phyloP scores from a whole-genome alignment of 2,888 invertebrate species.

The Heliconius ismenius region DNA sequence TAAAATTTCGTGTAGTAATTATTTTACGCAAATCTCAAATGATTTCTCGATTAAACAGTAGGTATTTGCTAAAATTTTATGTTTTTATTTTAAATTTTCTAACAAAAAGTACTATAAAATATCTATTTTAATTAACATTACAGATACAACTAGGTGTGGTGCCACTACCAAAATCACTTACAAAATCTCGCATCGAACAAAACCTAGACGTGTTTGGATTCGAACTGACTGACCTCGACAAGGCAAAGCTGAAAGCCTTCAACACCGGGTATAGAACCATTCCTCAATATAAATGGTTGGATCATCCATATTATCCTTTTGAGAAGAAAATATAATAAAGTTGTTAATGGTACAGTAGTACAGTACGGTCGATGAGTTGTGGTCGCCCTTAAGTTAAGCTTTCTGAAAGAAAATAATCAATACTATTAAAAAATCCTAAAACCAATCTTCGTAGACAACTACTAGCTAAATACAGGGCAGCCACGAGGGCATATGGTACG shows the following conservation, averaged over 20 bases:
- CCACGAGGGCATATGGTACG: too few species aligned
- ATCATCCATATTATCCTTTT: conserved; percentile 63
- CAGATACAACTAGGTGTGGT: conserved; percentile 28
- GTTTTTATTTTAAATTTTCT: neutral
- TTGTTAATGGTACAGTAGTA: neutral
- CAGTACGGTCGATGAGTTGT: neutral
- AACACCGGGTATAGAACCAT: conserved; percentile 59
- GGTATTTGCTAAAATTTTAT: too few species aligned
- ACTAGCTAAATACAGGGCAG: neutral
- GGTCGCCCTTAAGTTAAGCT: neutral
- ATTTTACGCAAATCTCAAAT: too few species aligned
- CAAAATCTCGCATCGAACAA: conserved; percentile 57
- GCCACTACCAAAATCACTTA: conserved; percentile 62
- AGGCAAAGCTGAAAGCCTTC: conserved; percentile 44
- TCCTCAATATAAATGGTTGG: conserved; percentile 55
- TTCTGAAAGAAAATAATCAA: neutral
- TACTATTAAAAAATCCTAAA: too few species aligned
- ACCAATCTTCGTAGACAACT: neutral
- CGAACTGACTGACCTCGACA: conserved; percentile 50
- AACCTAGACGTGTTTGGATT: conserved; percentile 66
- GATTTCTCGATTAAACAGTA: too few species aligned
- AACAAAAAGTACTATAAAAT: neutral
- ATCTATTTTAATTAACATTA: neutral
- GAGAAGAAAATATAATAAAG: conserved; percentile 37
- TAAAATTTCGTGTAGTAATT: too few species aligned